Evolutionary conservation across 2,888 invertebrate species (phyloP).

Genomic region (Pseudococcus jackbeardsleyi): DNA sequence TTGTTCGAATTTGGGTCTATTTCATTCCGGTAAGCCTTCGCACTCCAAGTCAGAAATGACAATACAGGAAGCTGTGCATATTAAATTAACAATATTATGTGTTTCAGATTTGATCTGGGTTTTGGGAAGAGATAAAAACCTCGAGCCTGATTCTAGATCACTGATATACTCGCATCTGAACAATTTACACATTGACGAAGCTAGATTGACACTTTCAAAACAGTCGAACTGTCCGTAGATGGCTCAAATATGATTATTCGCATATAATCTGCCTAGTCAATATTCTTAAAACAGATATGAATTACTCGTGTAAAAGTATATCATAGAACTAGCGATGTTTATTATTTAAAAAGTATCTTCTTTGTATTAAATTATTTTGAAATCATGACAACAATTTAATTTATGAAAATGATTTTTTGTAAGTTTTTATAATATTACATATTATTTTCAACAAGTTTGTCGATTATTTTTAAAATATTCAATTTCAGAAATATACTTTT

Average conservation of each 20-base stretch:
- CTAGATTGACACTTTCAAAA: slow-evolving; percentile 79
- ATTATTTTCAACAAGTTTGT: background rate
- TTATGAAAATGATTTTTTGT: background rate
- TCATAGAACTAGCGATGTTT: too few relatives aligned
- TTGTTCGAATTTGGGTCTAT: slow-evolving; percentile 77
- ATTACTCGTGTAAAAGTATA: background rate
- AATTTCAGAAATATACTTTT: background rate
- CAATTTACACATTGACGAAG: slow-evolving; percentile 77
- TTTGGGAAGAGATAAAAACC: slow-evolving; percentile 77
- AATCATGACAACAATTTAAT: slow-evolving; percentile 2
- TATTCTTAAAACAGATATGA: slow-evolving; percentile 10
- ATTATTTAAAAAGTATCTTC: too few relatives aligned
- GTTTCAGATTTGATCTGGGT: slow-evolving; percentile 81
- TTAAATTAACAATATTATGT: background rate
- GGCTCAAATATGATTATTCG: background rate
- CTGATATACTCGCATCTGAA: slow-evolving; percentile 77
- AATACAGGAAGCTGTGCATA: too few relatives aligned
- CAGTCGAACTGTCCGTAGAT: slow-evolving; percentile 70
- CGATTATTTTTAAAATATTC: background rate
- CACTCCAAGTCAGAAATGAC: too few relatives aligned
- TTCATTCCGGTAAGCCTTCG: slow-evolving; percentile 74
- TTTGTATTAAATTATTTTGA: background rate
- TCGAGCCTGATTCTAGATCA: slow-evolving; percentile 76
- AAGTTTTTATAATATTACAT: background rate
- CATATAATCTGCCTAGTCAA: slow-evolving; percentile 9